These are phyloP conservation scores for Thymelicus acteon DNA, from an alignment of 2,888 invertebrate genomes.

Conservation along the genomic window DNA sequence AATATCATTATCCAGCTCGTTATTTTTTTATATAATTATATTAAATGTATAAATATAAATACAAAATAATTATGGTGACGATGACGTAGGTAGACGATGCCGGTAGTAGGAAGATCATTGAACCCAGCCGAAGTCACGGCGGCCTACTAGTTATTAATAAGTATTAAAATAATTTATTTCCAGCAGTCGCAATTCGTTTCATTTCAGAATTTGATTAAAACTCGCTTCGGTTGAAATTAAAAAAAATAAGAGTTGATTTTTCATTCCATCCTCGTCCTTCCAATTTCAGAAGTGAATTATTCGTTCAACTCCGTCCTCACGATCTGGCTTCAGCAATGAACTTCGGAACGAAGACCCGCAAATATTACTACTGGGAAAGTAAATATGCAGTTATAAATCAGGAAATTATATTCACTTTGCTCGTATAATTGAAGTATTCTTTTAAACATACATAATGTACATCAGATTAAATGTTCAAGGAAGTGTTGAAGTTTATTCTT, in stretches of 20 bases:
- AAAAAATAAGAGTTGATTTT: slow-evolving; percentile 30
- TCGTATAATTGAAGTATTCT: too few species aligned
- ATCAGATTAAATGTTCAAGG: too few species aligned
- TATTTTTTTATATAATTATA: too few species aligned
- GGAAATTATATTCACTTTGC: background rate
- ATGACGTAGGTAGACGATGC: too few species aligned
- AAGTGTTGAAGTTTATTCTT: too few species aligned
- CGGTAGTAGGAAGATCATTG: too few species aligned
- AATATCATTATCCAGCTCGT: too few species aligned
- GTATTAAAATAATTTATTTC: slow-evolving; percentile 14
- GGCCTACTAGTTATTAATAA: background rate
- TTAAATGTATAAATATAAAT: too few species aligned
- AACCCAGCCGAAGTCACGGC: too few species aligned
- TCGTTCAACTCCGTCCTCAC: slow-evolving; percentile 13
- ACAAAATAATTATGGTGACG: too few species aligned
- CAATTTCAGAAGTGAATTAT: slow-evolving; percentile 34
- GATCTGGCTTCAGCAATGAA: slow-evolving; percentile 9
- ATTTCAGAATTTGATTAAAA: slow-evolving; percentile 34
- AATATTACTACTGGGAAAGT: background rate
- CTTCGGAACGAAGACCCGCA: background rate
- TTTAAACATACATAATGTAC: too few species aligned
- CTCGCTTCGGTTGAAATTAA: slow-evolving; percentile 28
- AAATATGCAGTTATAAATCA: background rate
- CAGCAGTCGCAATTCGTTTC: slow-evolving; percentile 12
- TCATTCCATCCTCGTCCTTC: slow-evolving; percentile 27